These are phyloP conservation scores for Emydoidea blandingii DNA, from an alignment of 2,797 vertebrate genomes.

Conservation along the genomic window DNA sequence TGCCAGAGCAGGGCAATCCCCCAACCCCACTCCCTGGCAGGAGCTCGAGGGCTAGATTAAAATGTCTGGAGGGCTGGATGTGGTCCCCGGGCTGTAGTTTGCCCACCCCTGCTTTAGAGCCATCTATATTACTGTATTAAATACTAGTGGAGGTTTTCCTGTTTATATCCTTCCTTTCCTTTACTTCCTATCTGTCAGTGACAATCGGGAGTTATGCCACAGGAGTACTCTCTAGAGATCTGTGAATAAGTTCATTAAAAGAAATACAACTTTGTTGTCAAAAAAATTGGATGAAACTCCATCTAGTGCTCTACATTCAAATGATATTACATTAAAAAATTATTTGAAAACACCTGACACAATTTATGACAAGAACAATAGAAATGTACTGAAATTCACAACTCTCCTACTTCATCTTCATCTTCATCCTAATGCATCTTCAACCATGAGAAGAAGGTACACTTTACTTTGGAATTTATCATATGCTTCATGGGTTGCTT, in stretches of 20 bases:
- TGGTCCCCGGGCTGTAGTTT: too few species aligned
- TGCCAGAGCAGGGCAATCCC: too few species aligned
- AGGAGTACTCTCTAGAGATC: not conserved
- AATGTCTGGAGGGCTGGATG: too few species aligned
- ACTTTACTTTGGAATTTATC: not conserved
- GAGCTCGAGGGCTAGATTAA: too few species aligned
- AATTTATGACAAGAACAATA: not conserved
- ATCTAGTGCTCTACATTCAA: not conserved
- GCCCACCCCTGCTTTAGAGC: not conserved
- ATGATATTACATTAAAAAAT: not conserved
- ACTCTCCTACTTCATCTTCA: not conserved
- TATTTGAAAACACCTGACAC: not conserved
- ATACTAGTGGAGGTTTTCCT: not conserved
- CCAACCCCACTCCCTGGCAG: too few species aligned
- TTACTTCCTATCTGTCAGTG: not conserved
- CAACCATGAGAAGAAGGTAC: fast-evolving
- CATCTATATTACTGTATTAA: not conserved
- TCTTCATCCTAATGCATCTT: not conserved
- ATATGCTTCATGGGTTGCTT: not conserved
- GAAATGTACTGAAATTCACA: not conserved
- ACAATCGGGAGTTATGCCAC: not conserved
- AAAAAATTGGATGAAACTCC: not conserved
- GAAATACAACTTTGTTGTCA: not conserved
- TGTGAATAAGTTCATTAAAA: not conserved
- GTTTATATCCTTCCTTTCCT: not conserved